phyloP scores from a whole-genome alignment of 2,113 vertebrate species.

The Chrysemys picta region DNA sequence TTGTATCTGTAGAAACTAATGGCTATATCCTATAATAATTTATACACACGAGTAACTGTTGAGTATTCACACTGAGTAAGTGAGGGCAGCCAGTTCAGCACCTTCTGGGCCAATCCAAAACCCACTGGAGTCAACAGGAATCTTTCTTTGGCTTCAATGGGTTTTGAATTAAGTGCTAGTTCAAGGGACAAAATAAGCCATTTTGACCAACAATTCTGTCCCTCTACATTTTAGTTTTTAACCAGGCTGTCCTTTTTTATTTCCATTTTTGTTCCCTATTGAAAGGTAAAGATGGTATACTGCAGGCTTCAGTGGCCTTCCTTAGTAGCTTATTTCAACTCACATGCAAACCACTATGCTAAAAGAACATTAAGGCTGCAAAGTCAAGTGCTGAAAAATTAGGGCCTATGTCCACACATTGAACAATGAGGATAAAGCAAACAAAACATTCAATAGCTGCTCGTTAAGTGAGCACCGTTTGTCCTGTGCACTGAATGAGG shows the following conservation, averaged over 20 bases:
- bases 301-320: background rate
- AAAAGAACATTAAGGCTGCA: background rate
- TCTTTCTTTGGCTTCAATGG: background rate
- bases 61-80: background rate
- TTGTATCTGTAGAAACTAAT: background rate
- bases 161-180: background rate
- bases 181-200: background rate
- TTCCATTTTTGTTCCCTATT: background rate
- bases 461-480: background rate
- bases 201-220: background rate
- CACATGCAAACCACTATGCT: background rate
- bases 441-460: rapidly evolving
- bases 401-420: background rate
- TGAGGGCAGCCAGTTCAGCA: background rate
- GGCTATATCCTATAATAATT: background rate
- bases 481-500: rapidly evolving
- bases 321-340: background rate
- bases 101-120: background rate
- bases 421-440: background rate
- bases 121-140: background rate
- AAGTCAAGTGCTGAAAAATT: background rate
- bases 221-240: background rate
- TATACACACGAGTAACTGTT: background rate
- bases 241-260: background rate
- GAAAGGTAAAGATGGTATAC: background rate